Conservation (phyloP, 2,113 vertebrate genomes). For the Nothobranchius furzeri region DNA sequence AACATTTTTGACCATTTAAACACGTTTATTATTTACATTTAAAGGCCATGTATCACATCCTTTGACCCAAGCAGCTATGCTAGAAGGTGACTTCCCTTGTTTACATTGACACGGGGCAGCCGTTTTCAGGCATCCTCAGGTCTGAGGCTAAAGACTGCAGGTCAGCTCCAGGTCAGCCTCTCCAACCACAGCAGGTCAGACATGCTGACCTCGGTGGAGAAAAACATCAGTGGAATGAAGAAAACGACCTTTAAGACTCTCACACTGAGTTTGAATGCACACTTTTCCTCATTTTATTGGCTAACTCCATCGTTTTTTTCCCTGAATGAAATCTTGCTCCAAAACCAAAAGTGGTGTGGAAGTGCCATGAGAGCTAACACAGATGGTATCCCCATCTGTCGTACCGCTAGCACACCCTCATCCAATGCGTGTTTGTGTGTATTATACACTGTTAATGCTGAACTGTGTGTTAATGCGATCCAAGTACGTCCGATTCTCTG, state of each 20-base stretch:
- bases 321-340: neutral
- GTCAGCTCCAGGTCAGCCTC: conserved; percentile 45
- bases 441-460: conserved; percentile 21
- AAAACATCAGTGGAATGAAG: conserved; percentile 1
- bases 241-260: conserved; percentile 38
- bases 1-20: conserved; percentile 38
- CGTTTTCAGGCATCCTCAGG: conserved; percentile 40
- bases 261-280: conserved; percentile 8
- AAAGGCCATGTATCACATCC: conserved; percentile 55
- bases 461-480: conserved; percentile 6
- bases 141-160: conserved; percentile 28
- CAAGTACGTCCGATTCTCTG: neutral
- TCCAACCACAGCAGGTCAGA: conserved; percentile 58
- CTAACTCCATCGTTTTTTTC: conserved; percentile 2
- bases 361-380: conserved; percentile 48
- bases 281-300: neutral
- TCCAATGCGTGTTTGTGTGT: conserved; percentile 36
- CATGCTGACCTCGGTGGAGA: conserved; percentile 41
- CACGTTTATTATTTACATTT: conserved; percentile 39
- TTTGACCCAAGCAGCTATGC: conserved; percentile 27
- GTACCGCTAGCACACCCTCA: conserved; percentile 38
- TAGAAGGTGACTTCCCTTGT: conserved; percentile 27
- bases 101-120: conserved; percentile 56
- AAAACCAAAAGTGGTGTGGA: conserved; percentile 10
- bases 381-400: conserved; percentile 62